Conservation (phyloP, 1,140 invertebrate species). For the Lasioglossum baleicum region DNA sequence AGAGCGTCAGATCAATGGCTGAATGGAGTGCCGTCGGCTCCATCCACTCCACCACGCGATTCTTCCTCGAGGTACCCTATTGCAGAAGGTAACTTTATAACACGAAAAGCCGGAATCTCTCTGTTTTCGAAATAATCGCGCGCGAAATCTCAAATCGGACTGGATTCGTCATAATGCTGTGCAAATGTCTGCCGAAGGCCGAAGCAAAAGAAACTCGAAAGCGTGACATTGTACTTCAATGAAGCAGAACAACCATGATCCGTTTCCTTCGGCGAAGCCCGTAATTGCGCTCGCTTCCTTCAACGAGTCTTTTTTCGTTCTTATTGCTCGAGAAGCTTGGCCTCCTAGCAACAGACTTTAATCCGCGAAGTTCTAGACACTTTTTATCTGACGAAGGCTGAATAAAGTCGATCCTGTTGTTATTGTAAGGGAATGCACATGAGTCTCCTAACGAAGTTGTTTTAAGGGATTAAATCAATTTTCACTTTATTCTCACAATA, state of each 20-base stretch:
- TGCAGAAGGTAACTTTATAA: conserved; percentile 7
- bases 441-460: no score
- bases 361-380: no score
- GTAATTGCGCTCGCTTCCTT: background rate
- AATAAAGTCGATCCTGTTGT: no score
- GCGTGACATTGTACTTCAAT: background rate
- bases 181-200: background rate
- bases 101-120: background rate
- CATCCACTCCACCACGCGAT: conserved; percentile 88
- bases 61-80: conserved; percentile 82
- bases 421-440: no score
- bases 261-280: background rate
- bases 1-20: conserved; percentile 84
- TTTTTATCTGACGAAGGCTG: no score
- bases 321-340: background rate
- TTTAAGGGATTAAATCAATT: no score
- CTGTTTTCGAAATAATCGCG: no score
- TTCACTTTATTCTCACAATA: no score
- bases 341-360: background rate
- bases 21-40: conserved; percentile 84
- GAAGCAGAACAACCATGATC: background rate
- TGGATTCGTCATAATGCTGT: no score
- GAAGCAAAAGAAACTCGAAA: background rate
- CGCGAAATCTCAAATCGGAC: no score
- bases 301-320: no score